Conservation (phyloP, 2,113 vertebrate species). For the Okapia johnstoni region DNA sequence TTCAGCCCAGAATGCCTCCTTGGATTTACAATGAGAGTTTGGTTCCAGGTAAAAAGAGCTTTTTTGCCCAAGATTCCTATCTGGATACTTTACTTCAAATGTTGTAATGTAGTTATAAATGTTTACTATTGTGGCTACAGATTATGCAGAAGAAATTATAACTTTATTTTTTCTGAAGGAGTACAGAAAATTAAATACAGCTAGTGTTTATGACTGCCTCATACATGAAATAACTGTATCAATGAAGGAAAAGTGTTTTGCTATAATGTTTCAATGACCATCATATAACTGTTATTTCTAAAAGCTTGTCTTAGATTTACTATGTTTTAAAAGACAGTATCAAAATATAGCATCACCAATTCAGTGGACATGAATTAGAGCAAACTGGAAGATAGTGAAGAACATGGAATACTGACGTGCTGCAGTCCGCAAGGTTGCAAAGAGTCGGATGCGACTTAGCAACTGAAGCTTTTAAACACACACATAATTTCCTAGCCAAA, state of each 20-base stretch:
- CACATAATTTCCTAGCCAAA: not conserved
- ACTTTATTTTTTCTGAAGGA: not conserved
- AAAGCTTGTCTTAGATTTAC: not conserved
- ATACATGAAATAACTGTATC: not conserved
- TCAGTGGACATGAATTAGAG: not conserved
- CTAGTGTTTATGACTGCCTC: not conserved
- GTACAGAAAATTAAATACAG: not conserved
- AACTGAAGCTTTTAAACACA: not conserved
- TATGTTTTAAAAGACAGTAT: not conserved
- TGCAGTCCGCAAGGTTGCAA: not conserved
- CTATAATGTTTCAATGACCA: not conserved
- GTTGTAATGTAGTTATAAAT: not conserved
- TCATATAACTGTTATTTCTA: constrained; percentile 24
- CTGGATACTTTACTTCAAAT: constrained; percentile 26
- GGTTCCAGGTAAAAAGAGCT: constrained; percentile 88
- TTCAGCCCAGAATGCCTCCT: constrained; percentile 91
- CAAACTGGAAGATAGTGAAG: not conserved
- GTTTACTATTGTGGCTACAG: not conserved
- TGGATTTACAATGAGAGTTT: constrained; percentile 97
- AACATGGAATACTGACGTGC: not conserved
- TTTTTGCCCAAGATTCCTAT: constrained; percentile 3
- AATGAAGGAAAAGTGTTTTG: constrained; percentile 3
- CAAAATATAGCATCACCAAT: not conserved
- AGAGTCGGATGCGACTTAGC: not conserved
- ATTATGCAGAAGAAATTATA: constrained; percentile 29